Base-by-base conservation (phyloP, 2,888 invertebrate species). In the Oxycera nigricornis region DNA sequence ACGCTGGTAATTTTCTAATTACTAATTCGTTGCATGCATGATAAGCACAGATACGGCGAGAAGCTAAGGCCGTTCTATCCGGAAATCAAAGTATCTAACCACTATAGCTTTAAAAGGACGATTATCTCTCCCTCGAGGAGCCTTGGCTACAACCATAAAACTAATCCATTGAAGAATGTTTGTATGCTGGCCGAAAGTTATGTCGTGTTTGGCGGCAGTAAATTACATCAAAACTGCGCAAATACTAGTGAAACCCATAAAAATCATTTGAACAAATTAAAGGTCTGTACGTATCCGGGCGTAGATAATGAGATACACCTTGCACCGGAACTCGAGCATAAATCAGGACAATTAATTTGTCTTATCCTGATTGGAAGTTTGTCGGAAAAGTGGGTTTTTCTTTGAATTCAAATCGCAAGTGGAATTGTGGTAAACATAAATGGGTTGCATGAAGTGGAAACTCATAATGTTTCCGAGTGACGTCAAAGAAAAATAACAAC, bases 221-320 rank as follows among this genome's bases (percentile, higher is more conserved):
- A 67, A 70, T 74, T 65, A 73, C 73, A 26, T 17, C 28, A 52
- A 31, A 55, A 67, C 70, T 65, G 30, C 52, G 55, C 70, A 73
- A 72, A 52, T 74, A 70, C 22, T 70, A 31, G 72, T 39, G 62
- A 62, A 70, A 70, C 39, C 46, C 72, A 67, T 76, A 76, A 74
- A 62, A 76, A 76, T 76, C 76, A 74, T 65, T 76, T 70, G 57
- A 31, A 65, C 72, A 72, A 76, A 76, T 76, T 76, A 76, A 67
- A 62, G 46, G 50, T 62, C n/a, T 65, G 31, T 65, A 65, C 46
- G 62, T 72, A 74, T 75, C 75, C 75, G 75, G 62, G 22, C 9
- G 17, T n/a, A 65, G 73, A 73, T 76, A 76, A 76, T 75, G 41
- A 65, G 72, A 65, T 62, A 72, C 62, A 62, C 35, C 65, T 30